These are phyloP conservation scores for Isotomurus palustris DNA, from an alignment of 2,888 invertebrate species.

Conservation along the genomic window DNA sequence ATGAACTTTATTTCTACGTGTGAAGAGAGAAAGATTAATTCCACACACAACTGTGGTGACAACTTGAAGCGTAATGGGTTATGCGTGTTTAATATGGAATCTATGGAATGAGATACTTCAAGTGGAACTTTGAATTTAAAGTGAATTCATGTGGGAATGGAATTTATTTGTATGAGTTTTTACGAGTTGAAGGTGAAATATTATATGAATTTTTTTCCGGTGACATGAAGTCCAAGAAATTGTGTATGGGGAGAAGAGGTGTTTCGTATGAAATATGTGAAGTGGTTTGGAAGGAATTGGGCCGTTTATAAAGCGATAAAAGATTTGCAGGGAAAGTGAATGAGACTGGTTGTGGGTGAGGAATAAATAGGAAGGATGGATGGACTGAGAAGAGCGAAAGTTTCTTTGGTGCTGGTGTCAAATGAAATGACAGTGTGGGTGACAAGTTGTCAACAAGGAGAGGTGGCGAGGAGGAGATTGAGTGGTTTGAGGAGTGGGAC, in stretches of 20 bases:
- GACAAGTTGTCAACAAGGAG: constrained; percentile 3
- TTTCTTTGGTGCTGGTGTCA: constrained; percentile 1
- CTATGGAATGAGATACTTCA: no score
- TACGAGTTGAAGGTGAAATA: background rate
- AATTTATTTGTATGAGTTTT: no score
- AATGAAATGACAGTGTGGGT: background rate
- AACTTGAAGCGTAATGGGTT: background rate
- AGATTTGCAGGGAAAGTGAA: background rate
- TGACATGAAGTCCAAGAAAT: background rate
- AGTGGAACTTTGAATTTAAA: background rate
- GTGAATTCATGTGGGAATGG: background rate
- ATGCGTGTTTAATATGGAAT: background rate
- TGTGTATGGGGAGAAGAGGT: background rate
- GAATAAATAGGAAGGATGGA: background rate
- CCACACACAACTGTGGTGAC: background rate
- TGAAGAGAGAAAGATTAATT: background rate
- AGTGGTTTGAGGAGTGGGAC: background rate
- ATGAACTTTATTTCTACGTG: background rate
- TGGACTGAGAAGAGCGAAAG: background rate
- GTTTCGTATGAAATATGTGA: no score
- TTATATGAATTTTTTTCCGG: background rate
- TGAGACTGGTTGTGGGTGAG: no score
- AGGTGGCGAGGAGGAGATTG: background rate
- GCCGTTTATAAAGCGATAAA: background rate
- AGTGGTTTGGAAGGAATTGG: no score